Base-by-base conservation (phyloP, 2,113 vertebrate species). In the Taurulus bubalis region DNA sequence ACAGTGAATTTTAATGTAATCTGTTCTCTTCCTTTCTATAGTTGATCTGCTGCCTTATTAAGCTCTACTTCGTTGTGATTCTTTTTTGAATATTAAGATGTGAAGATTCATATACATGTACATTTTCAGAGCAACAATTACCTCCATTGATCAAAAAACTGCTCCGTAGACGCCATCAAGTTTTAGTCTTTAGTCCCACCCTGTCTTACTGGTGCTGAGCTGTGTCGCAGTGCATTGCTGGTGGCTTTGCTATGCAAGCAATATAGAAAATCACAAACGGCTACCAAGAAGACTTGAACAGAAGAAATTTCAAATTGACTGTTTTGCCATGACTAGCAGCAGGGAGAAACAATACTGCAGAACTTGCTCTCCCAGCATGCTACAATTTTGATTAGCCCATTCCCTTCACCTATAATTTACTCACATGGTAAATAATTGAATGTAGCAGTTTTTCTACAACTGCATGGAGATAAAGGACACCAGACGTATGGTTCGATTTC, bases 381-480 rank as follows among this genome's bases (percentile, higher is more conserved):
- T 6, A 7, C 38, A 59, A 24, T n/a, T 9, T 55, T 49, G 15
- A 16, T 42, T 14, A 49, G 64, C 69, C 36, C 63, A 42, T 68
- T 66, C 75, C 49, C 40, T 42, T 75, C 24, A 7, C 10, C 12
- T 45, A 26, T 34, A 47, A 24, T 67, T 34, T 42, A 30, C 51
- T 66, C n/a, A 15, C 22, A 34, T 65, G 11, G 53, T 32, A 28
- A 47, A 51, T 58, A 60, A 74, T 6, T 70, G 30, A 55, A 26
- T 78, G 64, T 14, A 36, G 58, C 65, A n/a, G 36, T 80, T 80
- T 45, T 74, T 16, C 55, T 68, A 11, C 34, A 63, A 51, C 36
- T 80, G 76, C 18, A 11, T 30, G 7, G 60, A 64, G 47, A 70
- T 51, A 69, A 34, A 79, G 0, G 24, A 34, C 1, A 0, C 30